Evolutionary conservation across 2,113 vertebrate species (phyloP).

Genomic region (Vulpes vulpes): DNA sequence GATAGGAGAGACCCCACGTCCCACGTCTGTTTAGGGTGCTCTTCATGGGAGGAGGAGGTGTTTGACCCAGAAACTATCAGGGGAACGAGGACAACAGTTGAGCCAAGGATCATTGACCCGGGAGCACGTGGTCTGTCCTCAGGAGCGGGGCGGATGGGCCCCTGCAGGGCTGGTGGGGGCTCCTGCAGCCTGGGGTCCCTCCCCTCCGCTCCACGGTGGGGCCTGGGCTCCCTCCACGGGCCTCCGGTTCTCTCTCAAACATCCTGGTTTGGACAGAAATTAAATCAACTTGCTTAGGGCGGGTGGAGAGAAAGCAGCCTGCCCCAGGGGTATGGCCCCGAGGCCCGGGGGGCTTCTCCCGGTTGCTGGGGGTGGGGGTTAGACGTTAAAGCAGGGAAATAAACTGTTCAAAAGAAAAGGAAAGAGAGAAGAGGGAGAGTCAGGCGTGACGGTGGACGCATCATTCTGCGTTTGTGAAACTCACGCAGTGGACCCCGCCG

Average conservation of each 20-base stretch:
- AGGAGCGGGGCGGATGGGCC: background rate
- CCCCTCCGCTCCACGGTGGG: background rate
- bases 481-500: rapidly evolving
- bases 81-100: no score
- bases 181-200: background rate
- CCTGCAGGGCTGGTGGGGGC: background rate
- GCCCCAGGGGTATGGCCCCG: background rate
- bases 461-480: no score
- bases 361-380: rapidly evolving
- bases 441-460: background rate
- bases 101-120: background rate
- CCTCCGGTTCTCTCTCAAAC: background rate
- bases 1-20: rapidly evolving
- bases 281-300: no score
- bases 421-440: background rate
- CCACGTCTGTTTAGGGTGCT: rapidly evolving
- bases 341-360: background rate
- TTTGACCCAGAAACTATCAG: no score
- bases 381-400: no score
- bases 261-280: no score
- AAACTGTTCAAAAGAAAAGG: no score
- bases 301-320: background rate
- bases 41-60: rapidly evolving
- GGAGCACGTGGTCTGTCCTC: background rate
- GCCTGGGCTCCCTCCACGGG: background rate